These are phyloP conservation scores for Orgyia antiqua DNA, from an alignment of 2,888 invertebrate genomes.

Conservation along the genomic window DNA sequence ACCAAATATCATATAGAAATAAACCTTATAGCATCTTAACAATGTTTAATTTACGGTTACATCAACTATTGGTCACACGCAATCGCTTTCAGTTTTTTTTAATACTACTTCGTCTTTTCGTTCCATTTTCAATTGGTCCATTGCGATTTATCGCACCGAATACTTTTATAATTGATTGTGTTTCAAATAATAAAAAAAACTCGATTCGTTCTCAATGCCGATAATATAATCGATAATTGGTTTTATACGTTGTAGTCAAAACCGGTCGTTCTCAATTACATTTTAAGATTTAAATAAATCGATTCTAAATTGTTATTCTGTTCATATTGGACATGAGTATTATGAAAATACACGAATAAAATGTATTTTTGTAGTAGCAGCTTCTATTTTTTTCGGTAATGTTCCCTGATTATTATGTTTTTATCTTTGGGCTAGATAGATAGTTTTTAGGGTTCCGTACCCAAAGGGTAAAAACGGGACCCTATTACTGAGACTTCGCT, in stretches of 20 bases:
- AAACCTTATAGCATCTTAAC: conserved; percentile 13
- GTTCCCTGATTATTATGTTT: too few relatives aligned
- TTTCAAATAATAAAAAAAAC: conserved; percentile 31
- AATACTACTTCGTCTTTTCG: conserved; percentile 42
- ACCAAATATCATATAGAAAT: too few relatives aligned
- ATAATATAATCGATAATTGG: conserved; percentile 43
- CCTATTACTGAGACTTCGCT: too few relatives aligned
- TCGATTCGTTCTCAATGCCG: conserved; percentile 32
- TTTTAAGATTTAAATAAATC: conserved; percentile 29
- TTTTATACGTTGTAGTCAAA: conserved; percentile 23
- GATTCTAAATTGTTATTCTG: conserved; percentile 29
- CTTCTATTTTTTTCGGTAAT: too few relatives aligned
- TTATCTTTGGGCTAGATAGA: too few relatives aligned
- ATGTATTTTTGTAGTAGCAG: too few relatives aligned
- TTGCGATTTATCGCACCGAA: conserved; percentile 39
- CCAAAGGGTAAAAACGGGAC: too few relatives aligned
- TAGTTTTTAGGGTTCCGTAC: too few relatives aligned
- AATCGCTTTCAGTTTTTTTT: conserved; percentile 42
- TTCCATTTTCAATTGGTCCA: conserved; percentile 30
- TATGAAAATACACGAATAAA: too few relatives aligned
- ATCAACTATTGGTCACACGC: conserved; percentile 27
- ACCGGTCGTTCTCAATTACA: conserved; percentile 25
- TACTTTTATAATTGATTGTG: conserved; percentile 41
- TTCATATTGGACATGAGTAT: conserved; percentile 28
- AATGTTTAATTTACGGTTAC: conserved; percentile 20